phyloP scores from a whole-genome alignment of 2,888 invertebrate genomes.

The Callinectes sapidus region DNA sequence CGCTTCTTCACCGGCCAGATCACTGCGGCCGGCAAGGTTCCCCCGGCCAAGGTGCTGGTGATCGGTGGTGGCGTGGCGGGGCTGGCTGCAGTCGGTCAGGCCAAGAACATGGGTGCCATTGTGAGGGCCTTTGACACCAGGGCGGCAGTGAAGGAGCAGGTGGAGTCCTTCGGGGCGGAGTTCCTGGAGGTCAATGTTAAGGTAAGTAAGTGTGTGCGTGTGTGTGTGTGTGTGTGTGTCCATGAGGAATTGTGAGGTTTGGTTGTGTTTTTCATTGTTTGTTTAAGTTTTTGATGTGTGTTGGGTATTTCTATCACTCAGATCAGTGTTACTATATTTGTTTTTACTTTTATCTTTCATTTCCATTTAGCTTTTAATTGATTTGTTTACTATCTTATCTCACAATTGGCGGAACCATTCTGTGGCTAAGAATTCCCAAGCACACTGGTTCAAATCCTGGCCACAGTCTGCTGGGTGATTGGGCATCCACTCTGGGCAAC shows the following conservation, averaged over 20 bases:
- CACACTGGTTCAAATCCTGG: too few species aligned
- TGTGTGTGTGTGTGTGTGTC: background rate
- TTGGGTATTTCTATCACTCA: too few species aligned
- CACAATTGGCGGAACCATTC: too few species aligned
- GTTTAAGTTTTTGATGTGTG: too few species aligned
- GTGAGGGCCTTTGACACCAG: conserved; percentile 92
- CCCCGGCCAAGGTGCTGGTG: conserved; percentile 90
- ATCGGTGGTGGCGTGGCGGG: conserved; percentile 94
- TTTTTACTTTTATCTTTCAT: too few species aligned
- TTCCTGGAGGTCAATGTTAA: conserved; percentile 87
- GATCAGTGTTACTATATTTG: too few species aligned
- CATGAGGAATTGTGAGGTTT: too few species aligned
- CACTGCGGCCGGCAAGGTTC: conserved; percentile 92
- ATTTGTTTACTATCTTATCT: too few species aligned
- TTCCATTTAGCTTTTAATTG: too few species aligned
- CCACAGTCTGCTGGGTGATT: too few species aligned
- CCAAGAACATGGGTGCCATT: conserved; percentile 90
- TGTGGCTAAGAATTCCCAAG: too few species aligned
- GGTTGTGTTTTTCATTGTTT: background rate
- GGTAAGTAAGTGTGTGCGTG: conserved; percentile 77
- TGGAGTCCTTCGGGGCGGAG: conserved; percentile 91
- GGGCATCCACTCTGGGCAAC: too few species aligned
- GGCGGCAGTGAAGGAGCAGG: conserved; percentile 88
- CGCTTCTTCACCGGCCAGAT: conserved; percentile 93
- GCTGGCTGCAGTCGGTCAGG: conserved; percentile 89